Evolutionary conservation across 1,140 invertebrate species (phyloP).

Genomic region (Penaeus japonicus): DNA sequence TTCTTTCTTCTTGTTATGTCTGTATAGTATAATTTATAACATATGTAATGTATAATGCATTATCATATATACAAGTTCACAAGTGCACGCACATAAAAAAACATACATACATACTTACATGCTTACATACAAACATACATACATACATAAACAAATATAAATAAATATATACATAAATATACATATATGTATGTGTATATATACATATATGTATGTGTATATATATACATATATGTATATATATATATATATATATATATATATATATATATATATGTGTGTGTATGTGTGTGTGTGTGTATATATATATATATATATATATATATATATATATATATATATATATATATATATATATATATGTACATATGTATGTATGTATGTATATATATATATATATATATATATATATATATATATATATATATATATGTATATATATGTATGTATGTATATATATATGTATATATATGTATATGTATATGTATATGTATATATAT

Average conservation of each 20-base stretch:
- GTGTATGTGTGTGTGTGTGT: too few species aligned
- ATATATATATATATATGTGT: neutral
- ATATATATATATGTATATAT: slow-evolving; percentile 18
- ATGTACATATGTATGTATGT: neutral
- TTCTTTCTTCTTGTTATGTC: too few species aligned
- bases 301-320: slow-evolving; percentile 15
- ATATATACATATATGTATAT: slow-evolving; percentile 13
- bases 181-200: neutral
- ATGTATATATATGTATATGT: neutral
- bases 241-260: slow-evolving; percentile 16
- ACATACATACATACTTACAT: slow-evolving; percentile 7
- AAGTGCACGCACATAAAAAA: neutral
- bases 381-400: slow-evolving; percentile 16
- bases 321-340: neutral
- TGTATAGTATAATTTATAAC: too few species aligned
- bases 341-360: slow-evolving; percentile 16
- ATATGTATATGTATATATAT: slow-evolving; percentile 16
- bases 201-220: neutral
- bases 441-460: slow-evolving; percentile 8
- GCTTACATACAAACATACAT: neutral
- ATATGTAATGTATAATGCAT: neutral
- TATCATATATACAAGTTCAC: neutral
- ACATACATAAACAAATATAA: neutral
- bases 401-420: neutral
- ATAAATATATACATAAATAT: neutral